Evolutionary conservation across 35 echinoderm and acorn worm species (phyloP), one percentile per base, ranked within the genome.

Genomic region (Lytechinus pictus): DNA sequence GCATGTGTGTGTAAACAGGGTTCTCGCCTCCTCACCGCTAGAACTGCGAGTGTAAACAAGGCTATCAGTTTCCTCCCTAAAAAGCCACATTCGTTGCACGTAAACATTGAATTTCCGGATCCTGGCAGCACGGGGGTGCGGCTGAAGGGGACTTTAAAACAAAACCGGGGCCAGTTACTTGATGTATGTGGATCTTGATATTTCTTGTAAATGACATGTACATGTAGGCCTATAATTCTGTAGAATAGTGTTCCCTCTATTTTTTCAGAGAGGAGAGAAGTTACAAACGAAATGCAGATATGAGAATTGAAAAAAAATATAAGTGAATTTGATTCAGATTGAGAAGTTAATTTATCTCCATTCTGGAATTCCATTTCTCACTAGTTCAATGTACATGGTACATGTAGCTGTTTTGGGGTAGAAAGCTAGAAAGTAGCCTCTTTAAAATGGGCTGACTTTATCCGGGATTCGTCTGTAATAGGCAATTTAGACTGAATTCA

Each of bases 21-120:
- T 24, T 79, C 66, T 79, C 21, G 66, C 66, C 66, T 79, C 66
- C 66, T 58, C 19, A 14, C 66, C 21, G 66, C n/a, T 16, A 79
- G 66, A 79, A 24, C 66, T 79, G 66, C 66, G 19, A 79, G 66
- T 79, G 66, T 79, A 79, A 79, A 79, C 66, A 79, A 79, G 66
- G 19, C 66, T 79, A n/a, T 79, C 66, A 7, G 66, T 24, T 79
- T 79, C 66, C 66, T 79, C 66, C 21, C 66, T 79, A n/a, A 79
- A 79, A 79, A 79, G 66, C 66, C 66, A 71, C 61, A 79, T 79
- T 79, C 66, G 66, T 79, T 4, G n/a, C 14, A 14, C 66, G 14
- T 79, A 79, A 79, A 79, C 66, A 79, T 79, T 79, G 66, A 79
- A 79, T 79, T 79, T 79, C 66, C 19, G 66, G 66, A 79, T 79